Evolutionary conservation across 2,797 vertebrate genomes (phyloP).

Genomic region (Acipenser transmontanus): DNA sequence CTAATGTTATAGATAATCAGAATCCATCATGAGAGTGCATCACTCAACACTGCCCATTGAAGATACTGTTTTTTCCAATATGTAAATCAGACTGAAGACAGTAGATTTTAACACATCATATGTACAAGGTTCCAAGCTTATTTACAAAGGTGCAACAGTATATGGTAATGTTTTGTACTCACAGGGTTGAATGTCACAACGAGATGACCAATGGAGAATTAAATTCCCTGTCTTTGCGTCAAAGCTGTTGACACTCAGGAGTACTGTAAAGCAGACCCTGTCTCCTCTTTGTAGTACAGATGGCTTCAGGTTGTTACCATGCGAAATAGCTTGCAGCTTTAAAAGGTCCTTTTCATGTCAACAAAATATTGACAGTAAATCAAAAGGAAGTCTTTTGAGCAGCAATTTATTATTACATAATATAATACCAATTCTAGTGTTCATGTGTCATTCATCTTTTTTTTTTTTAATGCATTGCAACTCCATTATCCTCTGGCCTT

Average conservation of each 20-base stretch:
- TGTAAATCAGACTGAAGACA: no score
- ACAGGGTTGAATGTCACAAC: conserved; percentile 12
- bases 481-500: no score
- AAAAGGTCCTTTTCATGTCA: conserved; percentile 27
- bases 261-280: conserved; percentile 19
- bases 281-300: conserved; percentile 22
- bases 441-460: no score
- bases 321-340: conserved; percentile 28
- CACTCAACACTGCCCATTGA: no score
- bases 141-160: background rate
- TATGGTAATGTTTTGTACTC: background rate
- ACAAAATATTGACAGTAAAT: conserved; percentile 4
- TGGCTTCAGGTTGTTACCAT: conserved; percentile 28
- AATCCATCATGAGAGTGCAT: no score
- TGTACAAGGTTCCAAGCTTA: background rate
- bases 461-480: no score
- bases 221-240: conserved; percentile 8
- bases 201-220: conserved; percentile 11
- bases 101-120: no score
- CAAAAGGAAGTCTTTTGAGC: conserved; percentile 5
- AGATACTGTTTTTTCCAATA: no score
- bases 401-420: background rate
- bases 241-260: conserved; percentile 24
- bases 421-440: no score
- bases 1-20: no score